Percentiles rank a stretch among this genome's conserved stretches.
phyloP scores from a whole-genome alignment of 2,113 vertebrate species.

The Piprites chloris region DNA sequence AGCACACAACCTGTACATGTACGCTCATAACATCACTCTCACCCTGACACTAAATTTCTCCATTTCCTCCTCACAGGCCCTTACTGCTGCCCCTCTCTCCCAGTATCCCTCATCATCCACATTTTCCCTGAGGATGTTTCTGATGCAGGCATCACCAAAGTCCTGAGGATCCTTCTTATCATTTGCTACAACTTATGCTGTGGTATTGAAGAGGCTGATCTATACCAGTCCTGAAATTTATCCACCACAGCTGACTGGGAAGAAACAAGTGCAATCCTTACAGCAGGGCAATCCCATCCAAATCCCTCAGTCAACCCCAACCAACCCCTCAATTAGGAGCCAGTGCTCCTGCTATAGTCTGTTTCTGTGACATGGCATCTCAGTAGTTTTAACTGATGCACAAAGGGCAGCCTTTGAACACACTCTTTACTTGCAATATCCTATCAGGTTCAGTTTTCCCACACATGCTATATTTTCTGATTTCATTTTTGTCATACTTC shows the following conservation, averaged over 20 bases:
- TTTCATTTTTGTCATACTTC: background rate
- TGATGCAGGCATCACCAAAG: background rate
- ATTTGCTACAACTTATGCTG: background rate
- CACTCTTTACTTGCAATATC: background rate
- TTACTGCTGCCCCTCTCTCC: background rate
- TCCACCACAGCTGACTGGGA: background rate
- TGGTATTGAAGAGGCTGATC: background rate
- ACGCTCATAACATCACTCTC: background rate
- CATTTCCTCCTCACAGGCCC: background rate
- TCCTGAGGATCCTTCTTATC: background rate
- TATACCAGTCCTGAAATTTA: background rate
- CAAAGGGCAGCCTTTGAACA: background rate
- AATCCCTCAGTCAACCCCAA: background rate
- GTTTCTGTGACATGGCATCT: rapidly evolving
- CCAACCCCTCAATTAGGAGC: background rate
- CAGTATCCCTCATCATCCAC: rapidly evolving
- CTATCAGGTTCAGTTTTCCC: background rate
- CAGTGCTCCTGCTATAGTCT: background rate
- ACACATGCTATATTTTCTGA: background rate
- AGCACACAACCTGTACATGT: background rate
- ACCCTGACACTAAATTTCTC: background rate
- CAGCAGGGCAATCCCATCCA: background rate
- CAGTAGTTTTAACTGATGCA: background rate
- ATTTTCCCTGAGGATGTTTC: background rate
- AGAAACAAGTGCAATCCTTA: background rate